Evolutionary conservation across 2,797 vertebrate species (phyloP).

Genomic region (Sus cebifrons): DNA sequence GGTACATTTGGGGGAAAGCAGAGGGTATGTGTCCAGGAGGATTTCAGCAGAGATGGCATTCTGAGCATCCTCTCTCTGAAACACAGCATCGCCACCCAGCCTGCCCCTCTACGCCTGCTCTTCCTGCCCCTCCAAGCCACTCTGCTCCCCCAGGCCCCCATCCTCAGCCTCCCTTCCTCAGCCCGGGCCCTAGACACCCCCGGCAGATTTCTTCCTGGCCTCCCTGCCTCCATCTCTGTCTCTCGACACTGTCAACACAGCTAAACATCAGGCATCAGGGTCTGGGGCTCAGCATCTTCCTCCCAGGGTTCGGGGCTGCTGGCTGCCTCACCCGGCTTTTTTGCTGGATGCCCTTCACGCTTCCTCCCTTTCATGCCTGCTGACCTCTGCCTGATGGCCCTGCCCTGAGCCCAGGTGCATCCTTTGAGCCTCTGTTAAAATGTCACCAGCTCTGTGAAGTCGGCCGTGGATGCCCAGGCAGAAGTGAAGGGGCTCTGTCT

Average conservation of each 20-base stretch:
- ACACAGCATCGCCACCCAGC: background rate
- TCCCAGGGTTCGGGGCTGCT: background rate
- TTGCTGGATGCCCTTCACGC: rapidly evolving
- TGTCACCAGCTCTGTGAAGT: background rate
- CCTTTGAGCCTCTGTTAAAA: background rate
- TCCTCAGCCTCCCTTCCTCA: background rate
- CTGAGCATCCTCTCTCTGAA: background rate
- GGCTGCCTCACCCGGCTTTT: background rate
- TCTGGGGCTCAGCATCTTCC: background rate
- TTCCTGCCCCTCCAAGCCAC: background rate
- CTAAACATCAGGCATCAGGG: background rate
- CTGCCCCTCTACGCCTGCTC: background rate
- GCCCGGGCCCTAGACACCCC: background rate
- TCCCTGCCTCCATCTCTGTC: background rate
- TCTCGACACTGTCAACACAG: background rate
- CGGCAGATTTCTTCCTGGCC: background rate
- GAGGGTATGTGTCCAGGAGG: background rate
- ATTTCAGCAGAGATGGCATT: background rate
- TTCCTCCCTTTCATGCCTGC: background rate
- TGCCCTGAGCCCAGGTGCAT: background rate
- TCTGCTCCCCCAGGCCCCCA: rapidly evolving
- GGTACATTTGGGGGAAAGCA: background rate
- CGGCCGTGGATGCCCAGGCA: background rate
- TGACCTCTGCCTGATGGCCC: background rate
- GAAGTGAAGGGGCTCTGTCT: background rate